Conservation (phyloP, 2,797 vertebrate species). For the Antrozous pallidus region DNA sequence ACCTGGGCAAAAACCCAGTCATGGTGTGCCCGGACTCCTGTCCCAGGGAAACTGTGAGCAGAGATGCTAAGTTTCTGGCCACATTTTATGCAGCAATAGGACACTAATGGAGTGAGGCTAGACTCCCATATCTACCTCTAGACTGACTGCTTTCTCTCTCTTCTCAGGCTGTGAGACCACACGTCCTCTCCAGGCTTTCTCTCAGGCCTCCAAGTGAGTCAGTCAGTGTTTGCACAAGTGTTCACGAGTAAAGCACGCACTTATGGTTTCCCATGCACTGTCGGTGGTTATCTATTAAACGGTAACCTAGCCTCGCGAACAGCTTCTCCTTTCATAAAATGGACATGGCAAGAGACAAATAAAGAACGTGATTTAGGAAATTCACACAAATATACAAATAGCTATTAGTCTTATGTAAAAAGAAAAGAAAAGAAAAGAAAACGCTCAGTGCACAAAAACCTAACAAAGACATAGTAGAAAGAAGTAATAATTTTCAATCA, state of each 20-base stretch:
- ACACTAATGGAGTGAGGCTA: not conserved
- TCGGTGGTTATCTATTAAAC: not conserved
- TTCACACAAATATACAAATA: not conserved
- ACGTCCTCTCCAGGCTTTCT: not conserved
- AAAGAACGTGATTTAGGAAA: not conserved
- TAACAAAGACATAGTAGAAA: not conserved
- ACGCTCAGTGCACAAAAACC: not conserved
- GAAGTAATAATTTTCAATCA: not conserved
- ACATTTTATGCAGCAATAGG: not conserved
- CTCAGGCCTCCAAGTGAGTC: not conserved
- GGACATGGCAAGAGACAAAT: not conserved
- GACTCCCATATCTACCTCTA: not conserved
- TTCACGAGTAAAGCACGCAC: not conserved
- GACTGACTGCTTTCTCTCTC: not conserved
- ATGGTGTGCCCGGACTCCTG: not conserved
- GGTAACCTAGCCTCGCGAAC: not conserved
- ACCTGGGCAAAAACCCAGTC: not conserved
- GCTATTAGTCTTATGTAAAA: not conserved
- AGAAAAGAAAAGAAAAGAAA: not conserved
- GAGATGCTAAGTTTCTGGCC: not conserved
- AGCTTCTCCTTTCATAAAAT: not conserved
- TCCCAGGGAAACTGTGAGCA: not conserved
- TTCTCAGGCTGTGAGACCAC: not conserved
- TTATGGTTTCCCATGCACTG: not conserved
- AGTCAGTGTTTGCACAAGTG: not conserved